Evolutionary conservation across 2,113 vertebrate genomes (phyloP), one percentile per base, ranked within the genome.

Genomic region (Lamprotornis superbus): DNA sequence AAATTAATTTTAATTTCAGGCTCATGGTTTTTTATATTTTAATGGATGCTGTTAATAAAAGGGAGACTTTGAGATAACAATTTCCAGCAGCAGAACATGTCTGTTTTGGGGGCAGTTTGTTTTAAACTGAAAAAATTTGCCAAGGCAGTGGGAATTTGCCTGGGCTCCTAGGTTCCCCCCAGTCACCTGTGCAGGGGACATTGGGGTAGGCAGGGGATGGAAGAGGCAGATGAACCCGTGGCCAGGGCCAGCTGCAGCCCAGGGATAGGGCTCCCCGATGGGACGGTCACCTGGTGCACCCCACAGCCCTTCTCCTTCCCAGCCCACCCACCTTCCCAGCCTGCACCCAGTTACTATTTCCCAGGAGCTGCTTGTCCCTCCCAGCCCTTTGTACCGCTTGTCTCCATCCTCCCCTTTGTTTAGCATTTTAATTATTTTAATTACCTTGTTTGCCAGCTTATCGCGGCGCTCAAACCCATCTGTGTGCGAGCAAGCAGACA

Each of bases 351-450:
- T 33, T 59, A 63, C 85, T 46, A 91, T 92, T 92, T 85, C 93
- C 90, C 78, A 39, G 85, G 88, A 87, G 94, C 75, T 5, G 59
- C 74, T 88, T 5, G 7, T 82, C 94, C 95, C 86, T 96, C 94
- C 95, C 84, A 95, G 87, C 94, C 94, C 82, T 94, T 97, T 96
- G 89, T 97, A 92, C 83, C 40, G 9, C 86, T 96, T 63, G 74
- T 90, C 94, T 96, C 83, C 94, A 95, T 96, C 94, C 90, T 95
- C 97, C 97, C 94, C 94, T 96, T 97, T 97, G 97, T 97, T 97
- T 97, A 97, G 97, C 95, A 95, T 97, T 97, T 97, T 97, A 97
- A 97, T 97, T 97, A 97, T 97, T 97, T 97, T 97, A 97, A 97
- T 97, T 97, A 95, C 95, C 95, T 97, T 97, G 96, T 97, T 97